phyloP scores from a whole-genome alignment of 1,140 invertebrate species.

The Trachymyrmex septentrionalis region DNA sequence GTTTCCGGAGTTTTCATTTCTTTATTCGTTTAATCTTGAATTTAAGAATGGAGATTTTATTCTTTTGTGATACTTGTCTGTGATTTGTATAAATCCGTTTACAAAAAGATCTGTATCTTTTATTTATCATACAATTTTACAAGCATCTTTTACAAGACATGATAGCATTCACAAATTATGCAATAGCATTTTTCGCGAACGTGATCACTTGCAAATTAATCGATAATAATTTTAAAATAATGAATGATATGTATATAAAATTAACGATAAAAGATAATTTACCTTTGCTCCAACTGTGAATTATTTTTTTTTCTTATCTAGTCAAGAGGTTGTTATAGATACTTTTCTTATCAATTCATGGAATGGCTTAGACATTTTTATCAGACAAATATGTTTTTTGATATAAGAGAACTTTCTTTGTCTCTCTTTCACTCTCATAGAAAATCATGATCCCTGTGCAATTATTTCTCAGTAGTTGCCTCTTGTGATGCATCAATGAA shows the following conservation, averaged over 20 bases:
- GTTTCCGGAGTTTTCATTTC: too few relatives aligned
- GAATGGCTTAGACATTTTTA: background rate
- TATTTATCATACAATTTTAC: background rate
- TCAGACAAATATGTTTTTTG: background rate
- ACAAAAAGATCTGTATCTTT: background rate
- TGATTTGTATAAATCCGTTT: background rate
- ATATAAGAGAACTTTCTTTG: background rate
- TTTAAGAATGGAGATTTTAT: background rate
- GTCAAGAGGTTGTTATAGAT: background rate
- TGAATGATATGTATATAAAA: background rate
- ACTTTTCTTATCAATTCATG: slow-evolving; percentile 15
- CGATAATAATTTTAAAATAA: background rate
- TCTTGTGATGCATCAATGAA: background rate
- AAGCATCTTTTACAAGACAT: background rate
- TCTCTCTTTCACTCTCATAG: too few relatives aligned
- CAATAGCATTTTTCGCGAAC: background rate
- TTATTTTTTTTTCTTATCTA: background rate
- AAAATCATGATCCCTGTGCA: background rate
- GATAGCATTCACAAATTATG: background rate
- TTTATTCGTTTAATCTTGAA: background rate
- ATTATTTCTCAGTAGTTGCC: background rate
- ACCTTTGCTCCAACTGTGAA: background rate
- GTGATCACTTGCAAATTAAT: background rate
- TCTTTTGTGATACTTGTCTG: background rate
- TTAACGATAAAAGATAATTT: background rate